Base-by-base conservation (phyloP, 92 coral and sea anemone genomes). In the Siderastrea radians region DNA sequence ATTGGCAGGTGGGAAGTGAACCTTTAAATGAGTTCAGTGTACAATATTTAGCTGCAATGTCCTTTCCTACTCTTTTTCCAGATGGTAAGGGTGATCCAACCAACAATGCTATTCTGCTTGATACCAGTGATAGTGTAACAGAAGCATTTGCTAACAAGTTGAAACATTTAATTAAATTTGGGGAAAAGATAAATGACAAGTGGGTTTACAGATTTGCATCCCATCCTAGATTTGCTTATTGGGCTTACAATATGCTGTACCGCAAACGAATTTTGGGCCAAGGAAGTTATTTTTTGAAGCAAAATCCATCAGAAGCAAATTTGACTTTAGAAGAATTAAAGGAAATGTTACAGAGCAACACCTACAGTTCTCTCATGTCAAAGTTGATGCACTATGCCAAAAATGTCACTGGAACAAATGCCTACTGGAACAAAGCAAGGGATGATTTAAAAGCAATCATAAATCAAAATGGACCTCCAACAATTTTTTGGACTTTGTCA, bases 1-100 rank as follows among this genome's bases (percentile, higher is more conserved):
- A 80, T 67, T 91, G 91, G 94, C 72, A 9, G 19, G 79, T 89
- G 12, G 88, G 51, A 47, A 62, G 67, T 77, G 86, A 83, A 49
- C 92, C 92, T 1, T 54, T 92, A 14, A 88, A 84, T 92, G 95
- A 88, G 54, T 92, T 60, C 48, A 49, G 48, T 3, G 45, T 46
- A 6, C 78, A 80, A 53, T 78, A 84, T 52, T 65, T 92, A 47
- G 95, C 95, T 3, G 48, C 95, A 68, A 72, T 92, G 90, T 91
- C 95, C 16, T 92, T 90, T 55, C 93, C 93, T 46, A 79, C 87
- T 6, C 61, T 86, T 26, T 86, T 75, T 60, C 16, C 82, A 90
- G n/a, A n/a, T n/a, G n/a, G n/a, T n/a, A n/a, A n/a, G n/a, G n/a
- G n/a, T n/a, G n/a, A 85, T n/a, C 92, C 95, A 61, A 92, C 89